Conservation (phyloP, 2,888 invertebrate genomes). For the Malthinus seriepunctatus region DNA sequence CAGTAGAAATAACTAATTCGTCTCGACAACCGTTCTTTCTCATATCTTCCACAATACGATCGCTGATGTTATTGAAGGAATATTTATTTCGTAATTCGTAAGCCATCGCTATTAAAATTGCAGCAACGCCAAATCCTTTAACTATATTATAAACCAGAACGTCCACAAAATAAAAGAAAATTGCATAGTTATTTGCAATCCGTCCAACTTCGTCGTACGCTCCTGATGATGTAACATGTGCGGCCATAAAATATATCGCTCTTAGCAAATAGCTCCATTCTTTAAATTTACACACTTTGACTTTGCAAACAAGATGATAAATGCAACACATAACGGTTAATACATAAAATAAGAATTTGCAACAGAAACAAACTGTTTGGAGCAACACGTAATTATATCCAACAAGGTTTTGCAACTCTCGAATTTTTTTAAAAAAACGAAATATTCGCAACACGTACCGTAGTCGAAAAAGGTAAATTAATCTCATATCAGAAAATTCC, state of each 20-base stretch:
- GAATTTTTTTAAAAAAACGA: slow-evolving; percentile 11
- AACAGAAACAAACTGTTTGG: background rate
- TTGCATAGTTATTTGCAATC: too few species aligned
- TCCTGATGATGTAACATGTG: too few species aligned
- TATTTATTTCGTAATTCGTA: background rate
- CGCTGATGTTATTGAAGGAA: background rate
- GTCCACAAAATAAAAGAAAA: too few species aligned
- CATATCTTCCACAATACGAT: background rate
- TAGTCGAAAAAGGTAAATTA: slow-evolving; percentile 24
- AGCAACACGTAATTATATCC: background rate
- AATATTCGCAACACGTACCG: slow-evolving; percentile 31
- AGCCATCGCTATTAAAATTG: background rate
- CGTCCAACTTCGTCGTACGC: too few species aligned
- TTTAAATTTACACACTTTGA: background rate
- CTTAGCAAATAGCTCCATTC: background rate
- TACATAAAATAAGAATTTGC: background rate
- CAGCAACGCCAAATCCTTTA: background rate
- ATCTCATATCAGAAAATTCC: slow-evolving; percentile 4
- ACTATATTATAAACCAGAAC: background rate
- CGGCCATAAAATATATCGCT: too few species aligned
- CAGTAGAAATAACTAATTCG: background rate
- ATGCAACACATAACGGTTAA: background rate
- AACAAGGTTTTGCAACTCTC: background rate
- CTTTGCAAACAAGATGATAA: background rate
- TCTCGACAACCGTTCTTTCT: background rate